Evolutionary conservation across 2,113 vertebrate species (phyloP), one percentile per base, ranked within the genome.

Genomic region (Psophia crepitans): DNA sequence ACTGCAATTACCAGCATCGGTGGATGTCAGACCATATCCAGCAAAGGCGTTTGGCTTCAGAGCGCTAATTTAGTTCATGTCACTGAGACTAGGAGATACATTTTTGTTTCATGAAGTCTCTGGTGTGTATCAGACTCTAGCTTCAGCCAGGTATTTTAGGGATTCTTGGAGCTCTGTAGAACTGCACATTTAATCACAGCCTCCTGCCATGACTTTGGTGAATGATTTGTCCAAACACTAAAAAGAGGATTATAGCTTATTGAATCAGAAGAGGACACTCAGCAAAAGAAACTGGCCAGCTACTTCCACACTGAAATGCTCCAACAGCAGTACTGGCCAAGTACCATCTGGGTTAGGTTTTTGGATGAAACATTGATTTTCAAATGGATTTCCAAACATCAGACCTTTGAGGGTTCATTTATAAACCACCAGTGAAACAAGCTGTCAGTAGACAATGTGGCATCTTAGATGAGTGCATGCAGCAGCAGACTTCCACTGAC

Each of bases 311-410:
- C 13, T 69, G 49, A 93, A 88, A 63, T 57, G 35, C 33, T 94
- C 86, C 73, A 78, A 44, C 3, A 56, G 51, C 68, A 68, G 20
- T 43, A 66, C 56, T 84, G 71, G 54, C 48, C 69, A 96, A 89
- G 58, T 71, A 92, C 83, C 83, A 89, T 96, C 90, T 95, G 89
- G 65, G 92, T 95, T 84, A 69, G 43, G 14, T 15, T 76, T 94
- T 91, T 77, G 77, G 54, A 87, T 74, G 43, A 84, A 96, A 71
- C 43, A 68, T 60, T 83, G 16, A 66, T 85, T 95, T 93, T 92
- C 69, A 63, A 14, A 57, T 84, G 53, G 56, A 37, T 94, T 73
- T 97, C 80, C 28, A 88, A 85, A 71, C 78, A 54, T 60, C 43
- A 71, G 56, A 63, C 33, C 17, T 76, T 81, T 74, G 76, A 88